Percentiles rank a stretch among this genome's conserved stretches.
Conservation (phyloP, 2,888 invertebrate genomes). For the Beris morrisii region DNA sequence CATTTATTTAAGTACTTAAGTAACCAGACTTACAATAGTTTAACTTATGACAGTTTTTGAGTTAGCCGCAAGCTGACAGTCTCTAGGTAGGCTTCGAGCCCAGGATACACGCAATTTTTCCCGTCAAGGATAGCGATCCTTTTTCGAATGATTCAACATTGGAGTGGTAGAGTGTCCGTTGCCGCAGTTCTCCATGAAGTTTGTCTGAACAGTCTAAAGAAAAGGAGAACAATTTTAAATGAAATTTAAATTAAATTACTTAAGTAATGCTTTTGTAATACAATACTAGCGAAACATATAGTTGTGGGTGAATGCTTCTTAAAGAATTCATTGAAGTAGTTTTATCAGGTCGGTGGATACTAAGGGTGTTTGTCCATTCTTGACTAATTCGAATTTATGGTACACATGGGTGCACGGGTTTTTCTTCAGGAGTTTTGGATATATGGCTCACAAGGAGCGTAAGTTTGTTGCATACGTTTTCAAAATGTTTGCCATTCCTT, state of each 20-base stretch:
- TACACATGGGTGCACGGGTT: too few relatives aligned
- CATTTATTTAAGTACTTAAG: neutral
- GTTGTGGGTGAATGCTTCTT: too few relatives aligned
- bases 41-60: conserved; percentile 31
- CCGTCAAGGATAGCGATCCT: conserved; percentile 38
- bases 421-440: too few relatives aligned
- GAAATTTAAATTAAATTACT: neutral
- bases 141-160: conserved; percentile 36
- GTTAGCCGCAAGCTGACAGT: conserved; percentile 35
- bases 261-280: too few relatives aligned
- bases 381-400: too few relatives aligned
- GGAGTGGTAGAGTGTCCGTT: conserved; percentile 40
- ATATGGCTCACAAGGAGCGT: too few relatives aligned
- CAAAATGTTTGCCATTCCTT: too few relatives aligned
- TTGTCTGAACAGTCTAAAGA: conserved; percentile 44
- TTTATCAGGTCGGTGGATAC: too few relatives aligned
- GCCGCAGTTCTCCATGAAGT: conserved; percentile 43
- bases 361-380: too few relatives aligned
- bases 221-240: conserved; percentile 1
- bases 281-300: too few relatives aligned
- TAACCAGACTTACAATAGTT: neutral
- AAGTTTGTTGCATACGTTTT: too few relatives aligned
- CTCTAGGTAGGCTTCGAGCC: conserved; percentile 37
- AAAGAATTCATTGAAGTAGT: too few relatives aligned
- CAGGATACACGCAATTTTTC: conserved; percentile 40